These are phyloP conservation scores for Eurosta solidaginis DNA, from an alignment of 1,140 invertebrate genomes.

Conservation along the genomic window DNA sequence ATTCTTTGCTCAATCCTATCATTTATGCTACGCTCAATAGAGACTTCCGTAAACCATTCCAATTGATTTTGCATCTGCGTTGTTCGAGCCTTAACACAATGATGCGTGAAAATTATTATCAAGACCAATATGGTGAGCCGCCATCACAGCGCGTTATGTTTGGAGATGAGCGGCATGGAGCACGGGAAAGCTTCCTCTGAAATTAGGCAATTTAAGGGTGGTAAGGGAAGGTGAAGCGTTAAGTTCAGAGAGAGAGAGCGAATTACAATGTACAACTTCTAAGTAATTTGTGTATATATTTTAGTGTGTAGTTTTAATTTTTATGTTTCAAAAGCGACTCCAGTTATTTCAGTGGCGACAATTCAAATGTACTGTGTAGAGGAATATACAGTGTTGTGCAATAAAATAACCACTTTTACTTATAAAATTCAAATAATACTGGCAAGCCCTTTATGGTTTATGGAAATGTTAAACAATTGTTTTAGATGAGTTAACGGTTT, in stretches of 20 bases:
- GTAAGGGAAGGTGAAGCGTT: neutral
- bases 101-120: constrained; percentile 91
- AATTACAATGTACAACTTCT: neutral
- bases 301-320: constrained; percentile 8
- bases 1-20: constrained; percentile 89
- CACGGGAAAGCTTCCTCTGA: constrained; percentile 59
- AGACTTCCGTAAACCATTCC: constrained; percentile 91
- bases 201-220: constrained; percentile 34
- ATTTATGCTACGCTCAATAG: constrained; percentile 91
- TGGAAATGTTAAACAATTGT: too few species aligned
- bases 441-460: too few species aligned
- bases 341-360: constrained; percentile 14
- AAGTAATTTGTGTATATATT: neutral
- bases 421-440: neutral
- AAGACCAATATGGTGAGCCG: constrained; percentile 87
- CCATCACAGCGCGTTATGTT: constrained; percentile 59
- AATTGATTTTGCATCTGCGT: constrained; percentile 85
- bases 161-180: constrained; percentile 56
- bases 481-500: too few species aligned
- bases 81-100: constrained; percentile 87
- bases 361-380: constrained; percentile 23
- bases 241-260: neutral
- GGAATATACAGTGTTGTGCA: neutral
- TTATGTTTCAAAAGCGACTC: constrained; percentile 15
- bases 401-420: too few species aligned